Evolutionary conservation across 2,113 vertebrate species (phyloP), one percentile per base, ranked within the genome.

Genomic region (Mobula birostris): DNA sequence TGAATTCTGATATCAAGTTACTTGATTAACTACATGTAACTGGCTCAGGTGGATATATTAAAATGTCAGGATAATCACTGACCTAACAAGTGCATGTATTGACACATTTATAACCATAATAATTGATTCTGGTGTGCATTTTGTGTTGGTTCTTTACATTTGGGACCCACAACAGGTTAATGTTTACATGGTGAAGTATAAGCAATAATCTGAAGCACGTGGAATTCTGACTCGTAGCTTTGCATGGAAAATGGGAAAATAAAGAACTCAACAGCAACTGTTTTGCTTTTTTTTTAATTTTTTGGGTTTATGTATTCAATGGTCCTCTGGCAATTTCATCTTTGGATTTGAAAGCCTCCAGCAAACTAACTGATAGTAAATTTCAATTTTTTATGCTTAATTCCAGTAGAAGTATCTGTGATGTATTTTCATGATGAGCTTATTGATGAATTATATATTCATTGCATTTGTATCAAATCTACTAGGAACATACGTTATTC

Each of bases 171-270:
- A 40, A 40, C 88, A 74, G 90, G 90, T 74, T 93, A 72, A 74
- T 93, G 68, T 68, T 91, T 70, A 92, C 66, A 92, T 40, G 17
- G 2, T 40, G 36, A 93, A 72, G 88, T 68, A 92, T 92, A 48
- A 92, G 91, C 91, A 93, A 93, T 93, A 93, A 93, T 93, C 68
- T 93, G 70, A 93, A 93, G 70, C 68, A 93, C 91, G 76, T 93
- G 32, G 58, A 93, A 72, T 92, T 72, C 70, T 27, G 24, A 56
- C 12, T 93, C 36, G 72, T 36, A 93, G 36, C 70, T 93, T 56
- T 40, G 66, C 66, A 48, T 93, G 70, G 19, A 72, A 40, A 76
- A 12, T 56, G 36, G 68, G 21, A 93, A 93, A 48, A 93, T 93
- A 27, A 11, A 74, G 5, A 74, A 27, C 74, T 93, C 32, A 76